A percentile compares a stretch with the other conserved stretches of the same genome.
phyloP scores from a whole-genome alignment of 2,888 invertebrate species.

The Neoaliturus tenellus region DNA sequence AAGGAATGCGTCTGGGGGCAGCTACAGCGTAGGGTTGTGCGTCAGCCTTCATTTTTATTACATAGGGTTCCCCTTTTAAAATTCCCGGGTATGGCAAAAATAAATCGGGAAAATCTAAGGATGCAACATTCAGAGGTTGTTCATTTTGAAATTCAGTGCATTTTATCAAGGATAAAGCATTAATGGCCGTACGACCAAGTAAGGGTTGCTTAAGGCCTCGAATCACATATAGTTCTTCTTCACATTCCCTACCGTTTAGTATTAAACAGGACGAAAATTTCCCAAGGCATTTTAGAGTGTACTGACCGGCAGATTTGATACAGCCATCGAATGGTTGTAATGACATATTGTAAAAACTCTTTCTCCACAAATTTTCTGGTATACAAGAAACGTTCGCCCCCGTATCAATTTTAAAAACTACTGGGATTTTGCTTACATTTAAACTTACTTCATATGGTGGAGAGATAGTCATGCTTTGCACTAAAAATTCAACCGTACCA shows the following conservation, averaged over 20 bases:
- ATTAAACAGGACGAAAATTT: not conserved
- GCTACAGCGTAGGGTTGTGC: not conserved
- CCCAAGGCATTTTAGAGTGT: not conserved
- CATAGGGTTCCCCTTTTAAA: conserved; percentile 16
- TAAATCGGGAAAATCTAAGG: not conserved
- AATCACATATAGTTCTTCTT: not conserved
- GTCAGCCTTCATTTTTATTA: not conserved
- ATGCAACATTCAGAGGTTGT: not conserved
- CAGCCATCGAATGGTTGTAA: not conserved
- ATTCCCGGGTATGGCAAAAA: not conserved
- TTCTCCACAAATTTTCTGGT: not conserved
- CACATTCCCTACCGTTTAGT: not conserved
- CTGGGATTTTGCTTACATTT: conserved; percentile 69
- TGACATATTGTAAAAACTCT: not conserved
- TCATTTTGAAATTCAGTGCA: not conserved
- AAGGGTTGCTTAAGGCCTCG: not conserved
- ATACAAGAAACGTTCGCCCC: conserved; percentile 18
- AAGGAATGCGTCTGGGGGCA: conserved; percentile 67
- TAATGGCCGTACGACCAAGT: not conserved
- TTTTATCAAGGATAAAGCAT: not conserved
- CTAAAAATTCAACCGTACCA: not conserved
- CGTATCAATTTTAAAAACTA: conserved; percentile 34
- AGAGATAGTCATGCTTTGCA: not conserved
- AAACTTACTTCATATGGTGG: conserved; percentile 78
- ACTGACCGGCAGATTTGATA: not conserved